Evolutionary conservation across 1,140 invertebrate genomes (phyloP).

Genomic region (Carcinoscorpius rotundicauda): DNA sequence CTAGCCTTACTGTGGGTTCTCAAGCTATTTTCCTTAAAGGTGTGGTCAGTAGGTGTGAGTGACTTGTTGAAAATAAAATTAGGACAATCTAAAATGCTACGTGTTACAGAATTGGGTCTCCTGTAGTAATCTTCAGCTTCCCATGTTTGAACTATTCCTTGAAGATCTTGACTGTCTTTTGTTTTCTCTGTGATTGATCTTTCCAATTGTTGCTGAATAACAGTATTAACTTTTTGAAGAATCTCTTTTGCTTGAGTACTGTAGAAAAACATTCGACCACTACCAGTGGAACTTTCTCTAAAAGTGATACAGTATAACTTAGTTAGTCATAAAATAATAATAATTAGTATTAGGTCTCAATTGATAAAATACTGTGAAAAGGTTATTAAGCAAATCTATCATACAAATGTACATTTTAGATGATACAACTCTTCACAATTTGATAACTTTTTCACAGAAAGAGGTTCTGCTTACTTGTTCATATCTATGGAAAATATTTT

Average conservation of each 20-base stretch:
- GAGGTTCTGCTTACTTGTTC: conserved; percentile 8
- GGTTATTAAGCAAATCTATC: neutral
- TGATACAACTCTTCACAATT: conserved; percentile 1
- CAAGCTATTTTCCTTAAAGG: too few relatives aligned
- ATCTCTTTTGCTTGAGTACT: conserved; percentile 11
- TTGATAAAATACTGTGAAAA: neutral
- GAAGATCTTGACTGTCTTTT: neutral
- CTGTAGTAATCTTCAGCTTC: conserved; percentile 11
- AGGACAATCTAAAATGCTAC: conserved; percentile 15
- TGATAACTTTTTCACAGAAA: neutral
- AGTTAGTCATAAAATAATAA: neutral
- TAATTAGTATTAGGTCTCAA: neutral
- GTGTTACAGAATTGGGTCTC: neutral
- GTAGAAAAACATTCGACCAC: conserved; percentile 13
- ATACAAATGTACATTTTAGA: neutral
- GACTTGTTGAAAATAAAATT: conserved; percentile 18
- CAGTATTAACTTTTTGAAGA: conserved; percentile 3
- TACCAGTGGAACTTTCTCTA: conserved; percentile 20
- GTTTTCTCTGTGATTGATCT: conserved; percentile 9
- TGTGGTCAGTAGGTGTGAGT: neutral
- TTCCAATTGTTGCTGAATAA: conserved; percentile 10
- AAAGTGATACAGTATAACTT: conserved; percentile 1
- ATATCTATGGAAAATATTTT: conserved; percentile 17
- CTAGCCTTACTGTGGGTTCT: too few relatives aligned
- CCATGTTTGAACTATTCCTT: neutral